Evolutionary conservation across 2,797 vertebrate genomes (phyloP), one percentile per base, ranked within the genome.

Genomic region (Enteromius fasciolatus): DNA sequence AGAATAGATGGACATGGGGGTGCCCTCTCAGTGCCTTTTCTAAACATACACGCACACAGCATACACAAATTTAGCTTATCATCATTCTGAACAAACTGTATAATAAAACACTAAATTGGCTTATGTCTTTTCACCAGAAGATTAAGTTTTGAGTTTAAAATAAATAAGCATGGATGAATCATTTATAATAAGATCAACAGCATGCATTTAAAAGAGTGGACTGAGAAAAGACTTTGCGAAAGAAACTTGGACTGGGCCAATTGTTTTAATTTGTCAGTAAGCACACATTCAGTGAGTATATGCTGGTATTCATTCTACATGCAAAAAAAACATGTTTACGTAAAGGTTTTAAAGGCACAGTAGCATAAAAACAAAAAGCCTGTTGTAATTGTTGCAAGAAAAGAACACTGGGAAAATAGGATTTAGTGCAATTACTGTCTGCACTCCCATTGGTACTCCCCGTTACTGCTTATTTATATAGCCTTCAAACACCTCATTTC

Each of bases 1-100:
- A 88, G 84, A 89, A 92, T 74, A 75, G 80, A 90, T 90, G 76
- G 83, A 82, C 76, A 72, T 39, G 17, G 25, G 73, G 25, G 28
- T 78, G 70, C 76, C 70, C 82, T 54, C 70, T 74, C 80, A 54
- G 44, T n/a, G 59, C 28, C 28, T 75, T 68, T 57, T 84, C 57
- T 52, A 84, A 36, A 73, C 44, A 61, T 48, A 52, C 31, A 15
- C 31, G 41, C 36, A 61, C 44, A 41, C 23, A 48, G 44, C 8
- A 9, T 10, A 73, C 11, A 54, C 8, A 44, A 20, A 23, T 41
- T 50, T 31, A 6, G 10, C 25, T 50, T 10, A 33, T 18, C 12
- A 57, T 33, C 0, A n/a, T 52, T 31, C 48, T 50, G 10, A 72
- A 50, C 46, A 52, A 73, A 68, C 36, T 41, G 12, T 44, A 33